Evolutionary conservation across 2,888 invertebrate species (phyloP).

Genomic region (Papilio gigon): DNA sequence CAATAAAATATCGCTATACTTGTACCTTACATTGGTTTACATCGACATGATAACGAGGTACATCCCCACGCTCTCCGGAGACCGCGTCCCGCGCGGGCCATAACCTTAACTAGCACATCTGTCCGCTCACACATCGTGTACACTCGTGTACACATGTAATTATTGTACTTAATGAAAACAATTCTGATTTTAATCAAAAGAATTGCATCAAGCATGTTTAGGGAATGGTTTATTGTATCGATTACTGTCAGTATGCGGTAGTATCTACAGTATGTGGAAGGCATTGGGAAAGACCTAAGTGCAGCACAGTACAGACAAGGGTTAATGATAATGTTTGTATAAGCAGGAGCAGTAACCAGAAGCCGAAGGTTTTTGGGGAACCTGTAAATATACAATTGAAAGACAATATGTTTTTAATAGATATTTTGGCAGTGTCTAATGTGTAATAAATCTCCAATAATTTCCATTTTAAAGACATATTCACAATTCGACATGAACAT

Average conservation of each 20-base stretch:
- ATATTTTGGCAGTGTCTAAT: too few species aligned
- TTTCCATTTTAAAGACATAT: not conserved
- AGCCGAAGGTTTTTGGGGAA: too few species aligned
- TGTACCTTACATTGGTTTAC: slow-evolving; percentile 19
- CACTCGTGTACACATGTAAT: not conserved
- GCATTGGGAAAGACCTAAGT: too few species aligned
- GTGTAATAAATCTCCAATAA: too few species aligned
- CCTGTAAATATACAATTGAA: too few species aligned
- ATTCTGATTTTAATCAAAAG: not conserved
- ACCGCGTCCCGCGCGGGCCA: slow-evolving; percentile 63
- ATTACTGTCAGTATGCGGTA: too few species aligned
- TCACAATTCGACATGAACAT: not conserved
- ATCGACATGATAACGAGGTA: slow-evolving; percentile 39
- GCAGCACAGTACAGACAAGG: too few species aligned
- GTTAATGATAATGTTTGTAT: too few species aligned
- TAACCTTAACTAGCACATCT: slow-evolving; percentile 75
- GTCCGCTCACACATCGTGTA: slow-evolving; percentile 47
- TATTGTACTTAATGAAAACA: not conserved
- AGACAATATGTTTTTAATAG: too few species aligned
- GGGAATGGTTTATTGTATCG: not conserved
- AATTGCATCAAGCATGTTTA: not conserved
- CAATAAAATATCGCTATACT: not conserved
- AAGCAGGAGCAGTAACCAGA: too few species aligned
- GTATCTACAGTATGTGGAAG: too few species aligned
- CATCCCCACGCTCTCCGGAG: slow-evolving; percentile 55